These are phyloP conservation scores for Silurus meridionalis DNA, from an alignment of 2,113 vertebrate genomes.

Conservation along the genomic window DNA sequence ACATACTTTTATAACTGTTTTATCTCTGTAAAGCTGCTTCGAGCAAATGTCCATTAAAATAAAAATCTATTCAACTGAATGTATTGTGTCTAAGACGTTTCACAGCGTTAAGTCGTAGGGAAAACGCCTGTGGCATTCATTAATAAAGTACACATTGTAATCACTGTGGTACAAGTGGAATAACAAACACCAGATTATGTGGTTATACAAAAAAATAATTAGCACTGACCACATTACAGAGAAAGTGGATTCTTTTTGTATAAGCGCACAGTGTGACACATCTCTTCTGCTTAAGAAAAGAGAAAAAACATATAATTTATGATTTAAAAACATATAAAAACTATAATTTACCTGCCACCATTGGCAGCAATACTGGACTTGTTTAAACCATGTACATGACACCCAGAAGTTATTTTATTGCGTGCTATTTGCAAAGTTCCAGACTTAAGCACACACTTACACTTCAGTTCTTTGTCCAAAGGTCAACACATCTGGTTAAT, in stretches of 20 bases:
- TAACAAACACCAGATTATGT: not conserved
- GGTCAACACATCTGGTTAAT: conserved; percentile 16
- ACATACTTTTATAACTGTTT: too few relatives aligned
- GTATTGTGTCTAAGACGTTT: not conserved
- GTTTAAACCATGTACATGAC: not conserved
- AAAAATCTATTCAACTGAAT: too few relatives aligned
- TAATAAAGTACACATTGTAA: not conserved
- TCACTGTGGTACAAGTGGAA: not conserved
- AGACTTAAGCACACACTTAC: not conserved
- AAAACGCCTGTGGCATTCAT: not conserved
- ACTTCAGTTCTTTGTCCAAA: not conserved
- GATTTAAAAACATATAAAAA: too few relatives aligned
- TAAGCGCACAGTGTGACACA: not conserved
- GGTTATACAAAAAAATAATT: not conserved
- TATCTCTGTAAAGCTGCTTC: too few relatives aligned
- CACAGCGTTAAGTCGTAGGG: not conserved
- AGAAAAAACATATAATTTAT: too few relatives aligned
- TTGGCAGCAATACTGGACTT: not conserved
- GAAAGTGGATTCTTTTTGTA: not conserved
- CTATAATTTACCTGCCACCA: not conserved
- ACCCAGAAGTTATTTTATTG: not conserved
- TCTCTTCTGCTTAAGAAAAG: not conserved
- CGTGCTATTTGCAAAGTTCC: not conserved
- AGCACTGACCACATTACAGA: not conserved
- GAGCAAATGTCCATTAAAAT: too few relatives aligned